Conservation (phyloP, 2,888 invertebrate genomes). For the Ochropacha duplaris region DNA sequence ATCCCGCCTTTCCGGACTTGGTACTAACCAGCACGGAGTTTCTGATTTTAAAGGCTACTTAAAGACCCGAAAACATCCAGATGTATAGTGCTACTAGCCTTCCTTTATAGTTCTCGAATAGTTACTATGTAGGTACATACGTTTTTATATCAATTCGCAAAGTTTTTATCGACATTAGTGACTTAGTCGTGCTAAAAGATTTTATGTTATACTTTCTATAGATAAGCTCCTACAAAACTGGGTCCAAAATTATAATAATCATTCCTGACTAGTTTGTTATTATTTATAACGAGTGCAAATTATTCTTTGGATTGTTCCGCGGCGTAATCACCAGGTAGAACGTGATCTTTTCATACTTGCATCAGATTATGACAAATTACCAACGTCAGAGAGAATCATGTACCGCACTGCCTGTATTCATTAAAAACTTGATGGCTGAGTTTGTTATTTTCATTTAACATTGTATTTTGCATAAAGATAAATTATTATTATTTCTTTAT, state of each 20-base stretch:
- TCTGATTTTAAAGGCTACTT: too few species aligned
- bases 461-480: neutral
- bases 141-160: too few species aligned
- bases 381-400: constrained; percentile 50
- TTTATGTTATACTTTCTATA: neutral
- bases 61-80: too few species aligned
- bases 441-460: neutral
- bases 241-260: constrained; percentile 5
- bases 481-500: neutral
- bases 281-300: constrained; percentile 50
- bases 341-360: constrained; percentile 55
- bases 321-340: constrained; percentile 44
- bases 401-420: neutral
- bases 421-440: neutral
- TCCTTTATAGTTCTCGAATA: too few species aligned
- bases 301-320: constrained; percentile 40
- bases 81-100: too few species aligned
- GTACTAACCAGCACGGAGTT: too few species aligned
- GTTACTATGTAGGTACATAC: too few species aligned
- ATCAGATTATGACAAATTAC: constrained; percentile 54
- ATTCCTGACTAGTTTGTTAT: constrained; percentile 8
- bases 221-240: neutral
- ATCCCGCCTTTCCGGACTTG: too few species aligned
- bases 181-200: neutral
- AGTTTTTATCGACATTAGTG: too few species aligned